These are phyloP conservation scores for Nemapogon koenigi DNA, from an alignment of 2,888 invertebrate genomes.

Conservation along the genomic window DNA sequence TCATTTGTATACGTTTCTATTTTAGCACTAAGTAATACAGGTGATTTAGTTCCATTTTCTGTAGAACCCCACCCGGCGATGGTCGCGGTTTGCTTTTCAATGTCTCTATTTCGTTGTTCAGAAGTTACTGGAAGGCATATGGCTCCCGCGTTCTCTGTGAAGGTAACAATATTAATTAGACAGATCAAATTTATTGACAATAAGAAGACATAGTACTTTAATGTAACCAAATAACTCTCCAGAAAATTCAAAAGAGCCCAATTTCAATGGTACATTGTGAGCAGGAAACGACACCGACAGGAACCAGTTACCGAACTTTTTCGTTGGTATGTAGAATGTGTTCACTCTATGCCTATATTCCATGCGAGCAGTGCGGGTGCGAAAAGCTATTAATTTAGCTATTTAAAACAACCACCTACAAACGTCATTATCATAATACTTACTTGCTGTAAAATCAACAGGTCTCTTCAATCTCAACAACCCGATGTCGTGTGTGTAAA, in stretches of 20 bases:
- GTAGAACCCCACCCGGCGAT: conserved; percentile 22
- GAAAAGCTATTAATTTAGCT: too few relatives aligned
- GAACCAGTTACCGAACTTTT: too few relatives aligned
- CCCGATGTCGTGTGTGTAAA: conserved; percentile 17
- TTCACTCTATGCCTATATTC: too few relatives aligned
- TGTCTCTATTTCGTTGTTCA: conserved; percentile 6
- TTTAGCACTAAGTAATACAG: not conserved
- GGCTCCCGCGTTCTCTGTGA: conserved; percentile 16
- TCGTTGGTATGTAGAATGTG: too few relatives aligned
- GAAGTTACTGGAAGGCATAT: conserved; percentile 18
- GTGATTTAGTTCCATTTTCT: conserved; percentile 10
- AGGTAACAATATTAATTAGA: not conserved
- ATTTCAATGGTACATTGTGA: too few relatives aligned
- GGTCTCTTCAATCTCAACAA: conserved; percentile 15
- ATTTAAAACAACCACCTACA: too few relatives aligned
- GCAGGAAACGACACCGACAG: too few relatives aligned
- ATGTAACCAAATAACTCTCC: not conserved
- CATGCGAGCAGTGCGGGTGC: too few relatives aligned
- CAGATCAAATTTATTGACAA: not conserved
- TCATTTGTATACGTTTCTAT: not conserved
- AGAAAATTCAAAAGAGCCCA: not conserved
- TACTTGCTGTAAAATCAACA: conserved; percentile 12
- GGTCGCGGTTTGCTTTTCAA: conserved; percentile 10
- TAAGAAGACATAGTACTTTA: not conserved
- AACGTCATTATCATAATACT: too few relatives aligned